Evolutionary conservation across 2,888 invertebrate species (phyloP), one percentile per base, ranked within the genome.

Genomic region (Temnothorax rugatulus): DNA sequence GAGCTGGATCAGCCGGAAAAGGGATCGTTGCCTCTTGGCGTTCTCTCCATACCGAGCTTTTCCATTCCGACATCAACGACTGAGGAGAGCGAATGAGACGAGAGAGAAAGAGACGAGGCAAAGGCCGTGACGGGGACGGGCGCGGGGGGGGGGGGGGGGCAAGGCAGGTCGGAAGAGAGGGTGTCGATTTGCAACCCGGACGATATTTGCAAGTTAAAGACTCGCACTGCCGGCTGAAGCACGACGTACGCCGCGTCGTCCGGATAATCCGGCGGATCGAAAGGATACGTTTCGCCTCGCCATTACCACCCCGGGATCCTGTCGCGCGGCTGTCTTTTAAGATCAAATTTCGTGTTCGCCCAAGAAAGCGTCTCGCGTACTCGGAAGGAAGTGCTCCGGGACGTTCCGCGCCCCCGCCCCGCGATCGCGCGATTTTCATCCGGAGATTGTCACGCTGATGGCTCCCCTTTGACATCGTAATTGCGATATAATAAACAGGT

Each of bases 1-100:
- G 90, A 64, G 79, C 73, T 83, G 87, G 88, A 91, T 91, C 88
- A 88, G 82, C 84, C 77, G 86, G 90, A 90, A 87, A 89, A 88
- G 89, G 84, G 90, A 88, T 87, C 88, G 75, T 85, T 86, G 66
- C 59, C 69, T 69, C 75, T 61, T 71, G 71, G 21, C 41, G 18
- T 29, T 50, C 81, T 50, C 83, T 75, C 66, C 66, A 57, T 73
- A 38, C 61, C 68, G 52, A 68, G 75, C 75, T 82, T 76, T 68
- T 82, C 63, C 63, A 38, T 75, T 41, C 41, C 59, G 79, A 44
- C 77, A 57, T 69, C 47, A 71, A 47, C 59, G 73, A 68, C n/a
- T 9, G 66, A 44, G 44, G 29, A 66, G 68, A 66, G 57, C 44
- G 69, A 79, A 77, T 77, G 68, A 69, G 68, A 4, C 2, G 50